Conservation (phyloP, 2,113 vertebrate genomes). For the Otis tarda region DNA sequence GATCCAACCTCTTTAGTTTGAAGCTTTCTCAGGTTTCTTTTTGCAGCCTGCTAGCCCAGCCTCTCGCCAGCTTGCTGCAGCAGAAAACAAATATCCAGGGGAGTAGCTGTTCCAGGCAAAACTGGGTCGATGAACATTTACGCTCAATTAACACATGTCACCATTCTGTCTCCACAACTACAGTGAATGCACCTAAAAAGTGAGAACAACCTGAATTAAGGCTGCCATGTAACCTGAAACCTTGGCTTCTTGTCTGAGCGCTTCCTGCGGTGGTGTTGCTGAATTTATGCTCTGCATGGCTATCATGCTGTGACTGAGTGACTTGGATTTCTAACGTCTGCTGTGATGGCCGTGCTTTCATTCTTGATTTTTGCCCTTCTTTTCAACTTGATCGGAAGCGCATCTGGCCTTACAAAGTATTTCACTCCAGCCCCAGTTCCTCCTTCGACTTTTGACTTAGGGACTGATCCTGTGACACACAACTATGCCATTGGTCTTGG, state of each 20-base stretch:
- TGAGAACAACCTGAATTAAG: slow-evolving; percentile 21
- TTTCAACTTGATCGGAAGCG: not conserved
- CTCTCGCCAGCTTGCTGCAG: not conserved
- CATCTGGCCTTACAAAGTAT: not conserved
- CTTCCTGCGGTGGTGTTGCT: not conserved
- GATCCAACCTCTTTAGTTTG: not conserved
- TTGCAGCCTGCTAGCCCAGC: not conserved
- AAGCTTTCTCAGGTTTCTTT: slow-evolving; percentile 10
- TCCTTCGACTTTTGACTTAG: not conserved
- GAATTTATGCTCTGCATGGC: not conserved
- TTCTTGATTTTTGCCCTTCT: not conserved
- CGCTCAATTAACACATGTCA: slow-evolving; percentile 1
- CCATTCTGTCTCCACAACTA: not conserved
- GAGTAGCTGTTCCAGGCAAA: not conserved
- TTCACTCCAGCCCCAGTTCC: not conserved
- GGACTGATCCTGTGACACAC: not conserved
- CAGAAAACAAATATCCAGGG: not conserved
- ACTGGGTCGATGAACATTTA: not conserved
- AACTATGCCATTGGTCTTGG: fast-evolving
- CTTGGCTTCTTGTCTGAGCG: not conserved
- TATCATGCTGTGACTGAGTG: not conserved
- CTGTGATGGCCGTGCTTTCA: not conserved
- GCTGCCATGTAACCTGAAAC: not conserved
- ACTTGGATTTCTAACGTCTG: not conserved
- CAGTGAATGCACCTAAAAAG: not conserved